Evolutionary conservation across 2,888 invertebrate genomes (phyloP), one percentile per base, ranked within the genome.

Genomic region (Drosophila neutralis): DNA sequence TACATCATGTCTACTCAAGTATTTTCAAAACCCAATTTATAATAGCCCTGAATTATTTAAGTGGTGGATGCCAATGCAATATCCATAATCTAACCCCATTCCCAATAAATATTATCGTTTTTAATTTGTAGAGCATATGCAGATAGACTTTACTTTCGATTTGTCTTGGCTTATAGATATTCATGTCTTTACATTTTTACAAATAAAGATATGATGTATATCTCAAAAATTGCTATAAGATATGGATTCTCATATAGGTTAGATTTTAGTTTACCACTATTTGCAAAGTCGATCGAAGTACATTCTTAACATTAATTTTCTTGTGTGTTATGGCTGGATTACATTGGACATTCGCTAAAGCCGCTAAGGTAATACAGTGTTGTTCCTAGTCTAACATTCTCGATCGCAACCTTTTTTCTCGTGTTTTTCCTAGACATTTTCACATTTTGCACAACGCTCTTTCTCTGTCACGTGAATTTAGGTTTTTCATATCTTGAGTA

Each of bases 11-110:
- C 27, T 27, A 27, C 4, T 27, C 24, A 45, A 45, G 21, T 33
- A 33, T 33, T 33, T 33, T 33, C 33, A 10, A 31, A 31, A 10
- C 4, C 4, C 33, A 33, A 33, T 33, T 31, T 33, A 11, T 33
- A 33, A 33, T 10, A 33, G 52, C 27, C 29, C n/a, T 51, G 33
- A 45, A 13, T 18, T 42, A 18, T 24, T 33, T 11, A 5, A 56
- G 29, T 48, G 48, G 13, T 5, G 15, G 2, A n/a, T 35, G 4
- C 10, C 1, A 49, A 68, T 56, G 27, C 8, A 51, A 49, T 24
- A 56, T 52, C 62, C 45, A 57, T 78, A 65, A 60, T 49, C 40
- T 40, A 10, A 5, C 52, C 10, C 24, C 18, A 18, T 2, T 10
- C 61, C 4, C 7, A 13, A n/a, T n/a, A 6, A 31, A 21, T 18